A percentile compares a stretch with the other conserved stretches of the same genome.
These are phyloP conservation scores for Scolopax mira DNA, from an alignment of 2,113 vertebrate species.

Conservation along the genomic window DNA sequence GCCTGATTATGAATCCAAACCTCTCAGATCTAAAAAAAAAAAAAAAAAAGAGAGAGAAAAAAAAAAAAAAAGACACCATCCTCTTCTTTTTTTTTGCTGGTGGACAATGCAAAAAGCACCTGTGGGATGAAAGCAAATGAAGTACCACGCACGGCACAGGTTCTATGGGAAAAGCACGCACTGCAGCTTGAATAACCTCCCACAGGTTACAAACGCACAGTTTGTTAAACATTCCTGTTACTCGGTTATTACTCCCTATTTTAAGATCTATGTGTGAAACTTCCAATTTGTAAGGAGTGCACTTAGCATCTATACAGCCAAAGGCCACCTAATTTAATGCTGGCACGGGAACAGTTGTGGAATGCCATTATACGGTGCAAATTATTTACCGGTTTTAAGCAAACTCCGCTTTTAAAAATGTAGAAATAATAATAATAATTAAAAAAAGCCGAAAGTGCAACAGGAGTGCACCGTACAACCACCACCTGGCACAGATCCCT, in stretches of 20 bases:
- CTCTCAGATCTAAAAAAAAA: not conserved
- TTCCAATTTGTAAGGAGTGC: not conserved
- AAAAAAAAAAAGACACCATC: not conserved
- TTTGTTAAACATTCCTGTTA: not conserved
- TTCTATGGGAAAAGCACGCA: not conserved
- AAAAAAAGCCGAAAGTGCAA: not conserved
- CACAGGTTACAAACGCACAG: not conserved
- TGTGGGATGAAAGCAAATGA: slow-evolving; percentile 38
- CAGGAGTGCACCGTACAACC: rapidly evolving
- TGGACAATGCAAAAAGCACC: slow-evolving; percentile 39
- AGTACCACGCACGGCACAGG: not conserved
- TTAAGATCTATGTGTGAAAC: not conserved
- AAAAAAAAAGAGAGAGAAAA: too few species aligned
- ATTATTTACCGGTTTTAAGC: not conserved
- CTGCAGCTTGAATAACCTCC: slow-evolving; percentile 8
- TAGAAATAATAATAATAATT: too few species aligned
- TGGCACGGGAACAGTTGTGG: not conserved
- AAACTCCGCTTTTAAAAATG: not conserved
- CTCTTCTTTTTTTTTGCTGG: not conserved
- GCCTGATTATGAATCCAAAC: not conserved
- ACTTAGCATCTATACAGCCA: not conserved
- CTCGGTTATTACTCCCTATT: not conserved
- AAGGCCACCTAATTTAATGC: not conserved
- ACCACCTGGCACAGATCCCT: not conserved
- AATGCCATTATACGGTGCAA: not conserved